phyloP scores from a whole-genome alignment of 2,888 invertebrate genomes.

The Drosophila bunnanda region DNA sequence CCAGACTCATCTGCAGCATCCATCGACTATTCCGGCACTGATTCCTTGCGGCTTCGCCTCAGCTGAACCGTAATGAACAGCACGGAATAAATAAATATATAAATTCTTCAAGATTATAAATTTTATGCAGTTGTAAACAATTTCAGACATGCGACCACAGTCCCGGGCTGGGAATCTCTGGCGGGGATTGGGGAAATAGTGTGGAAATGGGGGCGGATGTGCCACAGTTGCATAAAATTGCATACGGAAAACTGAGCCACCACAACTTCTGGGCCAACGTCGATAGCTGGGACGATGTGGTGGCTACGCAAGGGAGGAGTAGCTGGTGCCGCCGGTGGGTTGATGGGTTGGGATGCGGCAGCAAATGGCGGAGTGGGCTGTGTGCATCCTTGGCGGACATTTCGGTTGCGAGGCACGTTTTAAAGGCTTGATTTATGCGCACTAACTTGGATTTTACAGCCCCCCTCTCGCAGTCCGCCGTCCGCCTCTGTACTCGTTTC shows the following conservation, averaged over 20 bases:
- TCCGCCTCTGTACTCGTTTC: conserved; percentile 43
- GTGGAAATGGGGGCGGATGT: conserved; percentile 52
- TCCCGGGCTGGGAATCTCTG: conserved; percentile 20
- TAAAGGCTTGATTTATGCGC: conserved; percentile 83
- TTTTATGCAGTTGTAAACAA: conserved; percentile 80
- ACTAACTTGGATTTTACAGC: conserved; percentile 80
- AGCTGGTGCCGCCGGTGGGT: conserved; percentile 15
- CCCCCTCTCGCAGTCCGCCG: conserved; percentile 26
- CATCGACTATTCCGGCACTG: conserved; percentile 25
- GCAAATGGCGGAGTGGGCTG: conserved; percentile 13
- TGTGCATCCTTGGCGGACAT: conserved; percentile 75
- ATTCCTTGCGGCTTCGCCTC: conserved; percentile 62
- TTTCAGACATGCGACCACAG: conserved; percentile 54
- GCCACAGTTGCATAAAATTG: conserved; percentile 82
- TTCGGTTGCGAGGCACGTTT: conserved; percentile 81
- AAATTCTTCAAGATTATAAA: conserved; percentile 79
- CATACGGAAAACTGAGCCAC: conserved; percentile 72
- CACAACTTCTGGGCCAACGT: conserved; percentile 65
- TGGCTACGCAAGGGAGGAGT: conserved; percentile 35
- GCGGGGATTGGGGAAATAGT: conserved; percentile 7
- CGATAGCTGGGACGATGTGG: conserved; percentile 50
- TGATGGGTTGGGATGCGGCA: conserved; percentile 31
- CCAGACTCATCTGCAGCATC: not conserved
- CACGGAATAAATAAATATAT: conserved; percentile 77
- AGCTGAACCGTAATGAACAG: conserved; percentile 38